Conservation (phyloP, 2,888 invertebrate species). For the Dichetophora obliterata region DNA sequence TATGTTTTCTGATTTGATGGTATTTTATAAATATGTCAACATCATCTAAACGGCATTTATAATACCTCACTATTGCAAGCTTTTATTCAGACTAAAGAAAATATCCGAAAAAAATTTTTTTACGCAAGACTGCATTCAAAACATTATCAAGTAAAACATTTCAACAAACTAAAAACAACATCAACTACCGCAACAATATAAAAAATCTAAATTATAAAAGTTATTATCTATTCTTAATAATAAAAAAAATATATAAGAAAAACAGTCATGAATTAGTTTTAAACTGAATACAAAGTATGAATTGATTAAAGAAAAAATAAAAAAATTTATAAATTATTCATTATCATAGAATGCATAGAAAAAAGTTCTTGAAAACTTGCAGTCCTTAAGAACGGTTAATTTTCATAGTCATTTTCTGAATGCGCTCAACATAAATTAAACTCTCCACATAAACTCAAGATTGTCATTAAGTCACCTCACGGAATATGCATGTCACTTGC, state of each 20-base stretch:
- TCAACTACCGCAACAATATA: neutral
- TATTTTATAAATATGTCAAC: neutral
- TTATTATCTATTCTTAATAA: neutral
- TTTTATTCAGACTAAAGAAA: too few species aligned
- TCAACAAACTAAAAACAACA: neutral
- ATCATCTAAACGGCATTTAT: neutral
- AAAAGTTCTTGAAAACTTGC: neutral
- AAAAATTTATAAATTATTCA: neutral
- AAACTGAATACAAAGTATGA: slow-evolving; percentile 4
- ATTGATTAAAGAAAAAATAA: neutral
- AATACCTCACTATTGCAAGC: neutral
- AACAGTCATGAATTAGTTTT: slow-evolving; percentile 34
- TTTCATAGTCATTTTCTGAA: neutral
- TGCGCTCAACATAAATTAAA: neutral
- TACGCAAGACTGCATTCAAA: neutral
- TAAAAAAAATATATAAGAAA: neutral
- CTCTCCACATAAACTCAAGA: neutral
- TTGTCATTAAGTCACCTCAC: slow-evolving; percentile 24
- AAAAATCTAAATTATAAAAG: neutral
- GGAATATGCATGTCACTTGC: slow-evolving; percentile 20
- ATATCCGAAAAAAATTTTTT: neutral
- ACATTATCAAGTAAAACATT: neutral
- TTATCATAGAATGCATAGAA: neutral
- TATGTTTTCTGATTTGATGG: neutral
- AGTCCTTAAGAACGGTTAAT: neutral